Percentiles rank a stretch among this genome's conserved stretches.
Evolutionary conservation across 2,797 vertebrate species (phyloP).

Genomic region (Labroides dimidiatus): DNA sequence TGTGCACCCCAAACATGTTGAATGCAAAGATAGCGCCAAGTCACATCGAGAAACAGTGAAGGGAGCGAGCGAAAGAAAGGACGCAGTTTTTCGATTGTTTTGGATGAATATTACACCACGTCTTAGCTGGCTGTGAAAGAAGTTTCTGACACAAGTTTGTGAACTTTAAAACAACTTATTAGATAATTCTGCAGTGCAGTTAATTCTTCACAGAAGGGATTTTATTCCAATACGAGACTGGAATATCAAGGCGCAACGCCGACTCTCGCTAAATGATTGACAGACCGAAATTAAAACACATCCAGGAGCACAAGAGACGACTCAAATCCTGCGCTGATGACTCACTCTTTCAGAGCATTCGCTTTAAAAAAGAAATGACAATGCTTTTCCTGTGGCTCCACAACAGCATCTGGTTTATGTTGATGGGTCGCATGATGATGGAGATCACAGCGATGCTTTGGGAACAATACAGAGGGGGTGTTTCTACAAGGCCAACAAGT

Average conservation of each 20-base stretch:
- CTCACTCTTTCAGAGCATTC: constrained; percentile 5
- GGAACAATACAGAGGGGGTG: not conserved
- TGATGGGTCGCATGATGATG: not conserved
- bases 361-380: not conserved
- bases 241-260: constrained; percentile 1
- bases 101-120: too few species aligned
- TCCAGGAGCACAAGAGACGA: not conserved
- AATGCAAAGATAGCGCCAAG: too few species aligned
- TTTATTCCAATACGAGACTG: not conserved
- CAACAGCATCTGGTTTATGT: constrained; percentile 4
- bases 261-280: constrained; percentile 9
- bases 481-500: constrained; percentile 9
- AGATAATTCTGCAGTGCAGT: not conserved
- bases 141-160: too few species aligned
- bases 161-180: not conserved
- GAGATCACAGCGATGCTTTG: constrained; percentile 11
- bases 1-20: too few species aligned
- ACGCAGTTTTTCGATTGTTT: too few species aligned
- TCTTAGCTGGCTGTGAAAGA: too few species aligned
- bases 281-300: constrained; percentile 11
- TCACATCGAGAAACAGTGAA: too few species aligned
- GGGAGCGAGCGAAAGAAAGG: too few species aligned
- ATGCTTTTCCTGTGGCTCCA: not conserved
- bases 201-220: not conserved
- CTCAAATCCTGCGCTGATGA: not conserved